phyloP scores from a whole-genome alignment of 2,888 invertebrate genomes.

The Cantharis lateralis region DNA sequence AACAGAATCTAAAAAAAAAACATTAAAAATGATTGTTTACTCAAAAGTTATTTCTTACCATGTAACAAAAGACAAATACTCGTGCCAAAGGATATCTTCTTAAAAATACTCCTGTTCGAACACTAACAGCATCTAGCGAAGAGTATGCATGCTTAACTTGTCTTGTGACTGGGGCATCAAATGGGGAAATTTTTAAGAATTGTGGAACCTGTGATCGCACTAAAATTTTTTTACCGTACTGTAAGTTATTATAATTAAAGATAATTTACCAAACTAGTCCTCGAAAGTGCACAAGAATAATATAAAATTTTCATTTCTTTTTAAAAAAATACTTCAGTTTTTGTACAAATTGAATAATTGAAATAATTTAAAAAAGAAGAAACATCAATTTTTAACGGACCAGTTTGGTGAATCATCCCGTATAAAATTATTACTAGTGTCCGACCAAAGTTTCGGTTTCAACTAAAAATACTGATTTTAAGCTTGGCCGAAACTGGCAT shows the following conservation, averaged over 20 bases:
- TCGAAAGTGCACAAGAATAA: neutral
- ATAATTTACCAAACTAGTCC: neutral
- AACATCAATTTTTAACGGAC: too few species aligned
- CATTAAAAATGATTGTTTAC: neutral
- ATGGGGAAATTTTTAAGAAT: slow-evolving; percentile 74
- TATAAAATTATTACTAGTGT: too few species aligned
- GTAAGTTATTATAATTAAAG: neutral
- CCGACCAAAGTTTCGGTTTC: too few species aligned
- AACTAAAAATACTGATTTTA: too few species aligned
- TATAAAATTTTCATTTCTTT: too few species aligned
- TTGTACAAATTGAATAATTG: too few species aligned
- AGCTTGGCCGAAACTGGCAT: too few species aligned
- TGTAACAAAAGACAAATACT: slow-evolving; percentile 81
- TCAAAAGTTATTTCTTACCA: slow-evolving; percentile 60
- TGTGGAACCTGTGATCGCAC: slow-evolving; percentile 70
- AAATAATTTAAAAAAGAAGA: too few species aligned
- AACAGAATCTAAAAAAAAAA: slow-evolving; percentile 66
- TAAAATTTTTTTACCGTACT: slow-evolving; percentile 1
- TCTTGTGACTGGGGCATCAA: slow-evolving; percentile 75
- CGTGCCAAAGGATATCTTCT: slow-evolving; percentile 82
- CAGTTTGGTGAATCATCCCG: neutral
- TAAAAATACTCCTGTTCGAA: slow-evolving; percentile 78
- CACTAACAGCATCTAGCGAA: slow-evolving; percentile 75
- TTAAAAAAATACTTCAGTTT: too few species aligned
- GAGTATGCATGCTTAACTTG: slow-evolving; percentile 79